These are phyloP conservation scores for Spatulosminthurus flaviceps DNA, from an alignment of 2,888 invertebrate genomes.

Conservation along the genomic window DNA sequence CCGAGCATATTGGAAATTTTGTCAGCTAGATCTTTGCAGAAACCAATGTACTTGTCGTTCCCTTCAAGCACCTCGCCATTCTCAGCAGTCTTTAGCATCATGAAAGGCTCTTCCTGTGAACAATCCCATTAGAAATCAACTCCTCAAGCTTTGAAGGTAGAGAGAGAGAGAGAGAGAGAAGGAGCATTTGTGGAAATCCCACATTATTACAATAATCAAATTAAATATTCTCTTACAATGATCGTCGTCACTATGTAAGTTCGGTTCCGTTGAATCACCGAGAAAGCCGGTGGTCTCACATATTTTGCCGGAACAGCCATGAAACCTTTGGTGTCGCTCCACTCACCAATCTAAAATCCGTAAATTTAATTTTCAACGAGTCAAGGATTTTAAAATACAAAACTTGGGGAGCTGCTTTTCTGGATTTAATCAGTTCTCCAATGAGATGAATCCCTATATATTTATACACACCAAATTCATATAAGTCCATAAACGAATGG, in stretches of 20 bases:
- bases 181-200: background rate
- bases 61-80: conserved; percentile 74
- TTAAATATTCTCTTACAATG: conserved; percentile 71
- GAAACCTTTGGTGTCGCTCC: conserved; percentile 62
- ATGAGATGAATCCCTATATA: too few species aligned
- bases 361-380: background rate
- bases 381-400: too few species aligned
- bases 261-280: conserved; percentile 70
- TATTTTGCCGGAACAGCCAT: conserved; percentile 62
- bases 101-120: conserved; percentile 83
- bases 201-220: background rate
- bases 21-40: conserved; percentile 80
- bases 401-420: too few species aligned
- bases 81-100: conserved; percentile 78
- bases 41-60: conserved; percentile 80
- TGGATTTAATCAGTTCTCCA: too few species aligned
- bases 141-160: too few species aligned
- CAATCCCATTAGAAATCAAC: too few species aligned
- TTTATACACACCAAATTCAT: too few species aligned
- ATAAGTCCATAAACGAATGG: too few species aligned
- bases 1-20: conserved; percentile 76
- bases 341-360: conserved; percentile 61
- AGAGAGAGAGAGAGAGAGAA: too few species aligned
- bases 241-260: conserved; percentile 89
- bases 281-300: conserved; percentile 61